Percentiles rank a stretch among this genome's conserved stretches.
These are phyloP conservation scores for Ceratina australensis DNA, from an alignment of 1,140 invertebrate species.

Conservation along the genomic window DNA sequence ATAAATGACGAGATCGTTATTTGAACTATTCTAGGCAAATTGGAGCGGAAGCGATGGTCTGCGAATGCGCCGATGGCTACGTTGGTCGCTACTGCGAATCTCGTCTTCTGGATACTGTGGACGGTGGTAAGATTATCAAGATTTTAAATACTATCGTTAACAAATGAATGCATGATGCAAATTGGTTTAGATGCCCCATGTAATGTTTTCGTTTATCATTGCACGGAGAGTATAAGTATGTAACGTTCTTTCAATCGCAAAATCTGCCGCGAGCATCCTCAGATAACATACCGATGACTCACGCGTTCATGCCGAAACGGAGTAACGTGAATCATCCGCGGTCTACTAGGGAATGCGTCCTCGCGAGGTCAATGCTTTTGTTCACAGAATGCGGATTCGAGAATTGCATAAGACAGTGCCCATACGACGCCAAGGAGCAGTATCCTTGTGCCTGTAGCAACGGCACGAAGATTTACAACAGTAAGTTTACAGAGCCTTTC, in stretches of 20 bases:
- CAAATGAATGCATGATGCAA: no score
- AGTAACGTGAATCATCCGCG: constrained; percentile 7
- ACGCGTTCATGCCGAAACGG: neutral
- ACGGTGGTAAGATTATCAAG: constrained; percentile 54
- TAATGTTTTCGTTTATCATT: neutral
- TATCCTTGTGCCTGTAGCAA: constrained; percentile 64
- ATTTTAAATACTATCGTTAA: neutral
- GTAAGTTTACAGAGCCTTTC: constrained; percentile 28
- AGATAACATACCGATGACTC: constrained; percentile 24
- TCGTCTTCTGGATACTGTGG: constrained; percentile 77
- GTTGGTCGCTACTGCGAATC: constrained; percentile 85
- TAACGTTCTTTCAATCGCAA: neutral
- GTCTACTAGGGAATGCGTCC: neutral
- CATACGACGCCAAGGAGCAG: constrained; percentile 44
- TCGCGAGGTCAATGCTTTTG: constrained; percentile 17
- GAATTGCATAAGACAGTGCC: constrained; percentile 70
- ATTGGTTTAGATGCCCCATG: neutral
- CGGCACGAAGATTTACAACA: constrained; percentile 58
- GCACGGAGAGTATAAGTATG: no score
- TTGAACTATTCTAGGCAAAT: constrained; percentile 82
- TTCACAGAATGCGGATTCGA: constrained; percentile 62
- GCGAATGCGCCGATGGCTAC: constrained; percentile 83
- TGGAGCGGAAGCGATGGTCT: constrained; percentile 85
- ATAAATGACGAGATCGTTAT: neutral
- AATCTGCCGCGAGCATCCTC: neutral